phyloP scores from a whole-genome alignment of 2,797 vertebrate genomes.

The Sarcophilus harrisii region DNA sequence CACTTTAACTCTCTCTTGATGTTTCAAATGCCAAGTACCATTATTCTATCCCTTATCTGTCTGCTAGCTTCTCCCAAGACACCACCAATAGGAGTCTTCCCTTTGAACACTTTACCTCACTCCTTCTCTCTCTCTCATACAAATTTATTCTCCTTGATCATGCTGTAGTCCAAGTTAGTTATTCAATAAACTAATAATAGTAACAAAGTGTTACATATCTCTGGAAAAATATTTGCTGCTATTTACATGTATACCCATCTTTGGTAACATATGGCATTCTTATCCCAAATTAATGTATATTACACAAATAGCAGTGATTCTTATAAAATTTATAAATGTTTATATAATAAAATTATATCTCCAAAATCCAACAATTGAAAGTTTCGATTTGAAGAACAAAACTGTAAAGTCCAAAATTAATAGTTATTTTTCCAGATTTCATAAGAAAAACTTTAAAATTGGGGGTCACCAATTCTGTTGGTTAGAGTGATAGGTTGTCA shows the following conservation, averaged over 20 bases:
- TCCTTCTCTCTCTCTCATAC: neutral
- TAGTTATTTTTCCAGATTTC: neutral
- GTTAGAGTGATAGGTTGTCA: neutral
- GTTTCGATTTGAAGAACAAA: neutral
- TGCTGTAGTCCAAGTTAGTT: neutral
- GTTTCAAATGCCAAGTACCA: neutral
- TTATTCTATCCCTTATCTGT: neutral
- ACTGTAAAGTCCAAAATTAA: neutral
- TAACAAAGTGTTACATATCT: neutral
- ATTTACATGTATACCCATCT: neutral
- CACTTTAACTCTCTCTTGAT: neutral
- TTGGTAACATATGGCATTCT: neutral
- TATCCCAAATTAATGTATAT: neutral
- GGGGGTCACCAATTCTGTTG: neutral
- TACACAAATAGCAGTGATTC: neutral
- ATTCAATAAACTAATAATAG: neutral
- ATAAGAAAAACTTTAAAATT: neutral
- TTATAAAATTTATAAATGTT: neutral
- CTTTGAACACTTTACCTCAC: neutral
- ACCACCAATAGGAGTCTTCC: too few species aligned
- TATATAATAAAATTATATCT: neutral
- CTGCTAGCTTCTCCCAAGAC: neutral
- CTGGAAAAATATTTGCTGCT: neutral
- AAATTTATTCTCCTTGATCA: neutral
- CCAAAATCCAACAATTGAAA: neutral